Evolutionary conservation across 2,113 vertebrate genomes (phyloP).

Genomic region (Cyprinus carpio): DNA sequence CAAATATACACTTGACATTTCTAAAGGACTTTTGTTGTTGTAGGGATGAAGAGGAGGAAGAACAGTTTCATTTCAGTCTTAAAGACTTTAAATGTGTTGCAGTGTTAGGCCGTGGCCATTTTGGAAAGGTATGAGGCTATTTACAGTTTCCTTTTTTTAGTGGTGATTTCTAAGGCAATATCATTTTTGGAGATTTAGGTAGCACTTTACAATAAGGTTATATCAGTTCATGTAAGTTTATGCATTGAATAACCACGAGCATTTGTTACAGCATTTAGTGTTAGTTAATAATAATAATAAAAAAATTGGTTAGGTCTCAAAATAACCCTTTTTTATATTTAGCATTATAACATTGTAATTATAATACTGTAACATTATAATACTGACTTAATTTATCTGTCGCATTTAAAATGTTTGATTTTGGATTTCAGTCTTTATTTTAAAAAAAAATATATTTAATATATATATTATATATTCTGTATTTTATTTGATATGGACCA

Average conservation of each 20-base stretch:
- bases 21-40: neutral
- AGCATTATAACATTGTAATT: too few relatives aligned
- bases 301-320: too few relatives aligned
- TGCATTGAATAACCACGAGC: too few relatives aligned
- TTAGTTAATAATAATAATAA: too few relatives aligned
- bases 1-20: neutral
- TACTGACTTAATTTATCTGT: too few relatives aligned
- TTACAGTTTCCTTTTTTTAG: neutral
- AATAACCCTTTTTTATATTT: too few relatives aligned
- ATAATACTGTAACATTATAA: too few relatives aligned
- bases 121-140: conserved; percentile 87
- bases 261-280: too few relatives aligned
- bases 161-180: neutral
- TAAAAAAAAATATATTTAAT: neutral
- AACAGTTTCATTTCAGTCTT: conserved; percentile 89
- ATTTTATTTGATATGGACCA: neutral
- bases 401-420: too few relatives aligned
- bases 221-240: too few relatives aligned
- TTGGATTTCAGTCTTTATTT: too few relatives aligned
- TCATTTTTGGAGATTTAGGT: neutral
- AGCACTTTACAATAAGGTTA: too few relatives aligned
- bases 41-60: conserved; percentile 83
- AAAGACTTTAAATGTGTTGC: conserved; percentile 95
- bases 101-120: conserved; percentile 95
- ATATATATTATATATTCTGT: neutral